phyloP scores from a whole-genome alignment of 1,140 invertebrate species.

The Pemphigus obesinymphae region DNA sequence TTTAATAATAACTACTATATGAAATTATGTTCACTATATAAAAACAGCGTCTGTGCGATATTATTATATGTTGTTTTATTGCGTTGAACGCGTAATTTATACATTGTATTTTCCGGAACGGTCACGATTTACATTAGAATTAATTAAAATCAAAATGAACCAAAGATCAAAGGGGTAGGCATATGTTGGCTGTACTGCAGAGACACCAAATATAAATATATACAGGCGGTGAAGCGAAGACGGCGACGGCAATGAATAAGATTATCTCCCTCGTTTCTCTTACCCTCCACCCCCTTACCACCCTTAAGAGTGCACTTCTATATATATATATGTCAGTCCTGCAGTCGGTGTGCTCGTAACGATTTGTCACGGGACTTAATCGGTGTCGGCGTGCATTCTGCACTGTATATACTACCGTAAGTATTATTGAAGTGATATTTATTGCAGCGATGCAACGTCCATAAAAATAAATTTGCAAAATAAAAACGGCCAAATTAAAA shows the following conservation, averaged over 20 bases:
- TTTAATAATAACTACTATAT: no score
- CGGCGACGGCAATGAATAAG: not conserved
- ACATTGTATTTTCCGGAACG: not conserved
- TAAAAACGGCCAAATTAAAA: not conserved
- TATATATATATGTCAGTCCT: not conserved
- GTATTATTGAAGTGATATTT: not conserved
- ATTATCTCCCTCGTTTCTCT: not conserved
- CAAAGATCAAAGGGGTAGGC: conserved; percentile 18
- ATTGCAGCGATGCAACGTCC: not conserved
- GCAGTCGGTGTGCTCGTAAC: not conserved
- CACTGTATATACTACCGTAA: not conserved
- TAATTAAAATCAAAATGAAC: not conserved
- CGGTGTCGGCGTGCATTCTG: not conserved
- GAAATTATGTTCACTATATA: no score
- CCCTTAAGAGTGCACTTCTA: not conserved
- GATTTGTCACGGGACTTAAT: not conserved
- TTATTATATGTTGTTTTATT: no score
- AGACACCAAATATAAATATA: no score
- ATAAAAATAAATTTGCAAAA: not conserved
- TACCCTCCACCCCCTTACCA: not conserved
- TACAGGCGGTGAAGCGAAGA: not conserved
- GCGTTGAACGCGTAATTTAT: no score
- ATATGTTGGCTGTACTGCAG: no score
- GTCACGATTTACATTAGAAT: not conserved
- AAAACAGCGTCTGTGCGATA: no score